These are phyloP conservation scores for Hirtodrosophila alboralis DNA, from an alignment of 2,888 invertebrate species.

Conservation along the genomic window DNA sequence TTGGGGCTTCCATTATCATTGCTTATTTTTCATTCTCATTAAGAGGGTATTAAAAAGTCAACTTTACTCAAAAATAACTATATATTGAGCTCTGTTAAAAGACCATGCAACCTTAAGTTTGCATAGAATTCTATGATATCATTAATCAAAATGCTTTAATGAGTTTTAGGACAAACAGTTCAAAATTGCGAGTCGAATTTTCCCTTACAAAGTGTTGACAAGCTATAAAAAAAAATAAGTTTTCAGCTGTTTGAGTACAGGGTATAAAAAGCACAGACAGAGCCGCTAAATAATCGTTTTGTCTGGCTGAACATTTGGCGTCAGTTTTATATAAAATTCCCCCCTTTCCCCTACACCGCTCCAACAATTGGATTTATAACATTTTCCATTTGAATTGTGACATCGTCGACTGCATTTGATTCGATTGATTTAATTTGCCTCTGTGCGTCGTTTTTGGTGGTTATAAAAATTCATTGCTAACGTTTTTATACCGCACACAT, in stretches of 20 bases:
- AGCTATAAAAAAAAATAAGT: constrained; percentile 37
- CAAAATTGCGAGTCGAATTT: constrained; percentile 14
- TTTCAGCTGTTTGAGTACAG: constrained; percentile 15
- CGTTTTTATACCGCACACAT: constrained; percentile 45
- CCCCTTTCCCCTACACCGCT: not conserved
- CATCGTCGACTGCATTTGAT: constrained; percentile 68
- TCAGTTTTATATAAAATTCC: constrained; percentile 32
- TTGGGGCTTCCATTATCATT: no score
- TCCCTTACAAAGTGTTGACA: constrained; percentile 61
- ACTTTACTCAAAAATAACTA: not conserved
- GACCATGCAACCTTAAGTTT: constrained; percentile 7
- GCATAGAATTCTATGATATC: constrained; percentile 19
- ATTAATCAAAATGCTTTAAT: constrained; percentile 68
- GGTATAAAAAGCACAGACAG: constrained; percentile 49
- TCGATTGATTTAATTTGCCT: constrained; percentile 77
- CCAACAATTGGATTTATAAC: constrained; percentile 62
- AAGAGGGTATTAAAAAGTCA: constrained; percentile 3
- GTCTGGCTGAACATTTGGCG: constrained; percentile 56
- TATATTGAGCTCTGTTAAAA: constrained; percentile 5
- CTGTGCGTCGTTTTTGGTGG: constrained; percentile 68
- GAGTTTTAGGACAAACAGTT: constrained; percentile 26
- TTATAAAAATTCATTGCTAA: constrained; percentile 75
- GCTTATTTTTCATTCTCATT: no score
- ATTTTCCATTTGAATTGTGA: constrained; percentile 76
- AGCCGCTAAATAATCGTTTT: constrained; percentile 57